Conservation (phyloP, 2,888 invertebrate genomes). For the Amphipoea lucens region DNA sequence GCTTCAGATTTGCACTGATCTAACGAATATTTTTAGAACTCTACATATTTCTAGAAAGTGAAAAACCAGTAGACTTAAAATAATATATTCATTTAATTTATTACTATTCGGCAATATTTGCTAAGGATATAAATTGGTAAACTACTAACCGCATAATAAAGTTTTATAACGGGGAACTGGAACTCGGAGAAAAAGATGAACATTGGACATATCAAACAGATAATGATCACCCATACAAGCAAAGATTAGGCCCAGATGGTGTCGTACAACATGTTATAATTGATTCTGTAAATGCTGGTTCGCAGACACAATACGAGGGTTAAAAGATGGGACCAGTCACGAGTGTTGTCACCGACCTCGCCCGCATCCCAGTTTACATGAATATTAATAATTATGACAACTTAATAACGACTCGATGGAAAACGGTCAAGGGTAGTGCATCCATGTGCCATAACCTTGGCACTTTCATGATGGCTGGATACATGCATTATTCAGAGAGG, state of each 20-base stretch:
- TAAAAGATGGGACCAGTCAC: conserved; percentile 18
- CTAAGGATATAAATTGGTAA: conserved; percentile 10
- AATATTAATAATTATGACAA: conserved; percentile 77
- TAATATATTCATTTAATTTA: conserved; percentile 28
- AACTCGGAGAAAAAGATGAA: conserved; percentile 2
- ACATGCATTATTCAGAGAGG: conserved; percentile 51
- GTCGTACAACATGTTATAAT: conserved; percentile 5
- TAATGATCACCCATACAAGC: conserved; percentile 2
- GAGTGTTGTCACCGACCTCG: conserved; percentile 44
- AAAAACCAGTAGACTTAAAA: conserved; percentile 8
- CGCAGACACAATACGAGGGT: neutral
- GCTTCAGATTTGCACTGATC: conserved; percentile 38
- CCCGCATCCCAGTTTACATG: conserved; percentile 75
- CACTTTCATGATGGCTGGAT: conserved; percentile 38
- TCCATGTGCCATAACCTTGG: conserved; percentile 58
- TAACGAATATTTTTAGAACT: conserved; percentile 47
- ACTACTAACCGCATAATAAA: conserved; percentile 1
- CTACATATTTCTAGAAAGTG: conserved; percentile 24
- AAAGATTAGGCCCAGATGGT: neutral
- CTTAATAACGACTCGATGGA: conserved; percentile 73
- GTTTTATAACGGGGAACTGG: neutral
- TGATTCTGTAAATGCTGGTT: conserved; percentile 7
- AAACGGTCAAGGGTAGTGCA: conserved; percentile 80
- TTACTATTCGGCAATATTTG: conserved; percentile 19
- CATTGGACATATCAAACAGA: conserved; percentile 4